Base-by-base conservation (phyloP, 2,888 invertebrate species). In the Dioctria rufipes region DNA sequence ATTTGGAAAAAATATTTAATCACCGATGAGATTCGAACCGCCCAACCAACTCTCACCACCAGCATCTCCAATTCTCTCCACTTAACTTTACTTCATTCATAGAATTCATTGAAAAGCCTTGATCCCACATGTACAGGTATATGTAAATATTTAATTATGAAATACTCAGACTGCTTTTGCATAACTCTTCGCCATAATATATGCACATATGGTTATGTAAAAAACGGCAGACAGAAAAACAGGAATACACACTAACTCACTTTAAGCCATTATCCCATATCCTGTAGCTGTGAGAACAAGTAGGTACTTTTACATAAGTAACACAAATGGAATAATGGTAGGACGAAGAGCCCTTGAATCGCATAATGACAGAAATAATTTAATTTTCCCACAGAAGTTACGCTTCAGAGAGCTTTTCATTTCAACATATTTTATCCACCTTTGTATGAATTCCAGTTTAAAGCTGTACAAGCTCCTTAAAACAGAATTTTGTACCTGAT, bases 341-440 rank as follows among this genome's bases (percentile, higher is more conserved):
- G 25, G 25, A 25, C 25, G n/a, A 25, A 60, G 60, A n/a, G 13
- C 60, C n/a, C 60, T 60, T 13, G 60, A 60, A 60, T 60, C n/a
- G 13, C n/a, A 60, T 60, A 60, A 60, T 60, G 60, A 60, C 60
- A 25, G 60, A 4, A 11, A 60, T 60, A 60, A 60, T 60, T 60
- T 60, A 60, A 60, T 60, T 60, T 60, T 60, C 60, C 60, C 60
- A 5, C 25, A 25, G 8, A n/a, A 60, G 60, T 60, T 60, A 60
- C 60, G 60, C 4, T 60, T n/a, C 13, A 60, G 25, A 25, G 25
- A 25, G 60, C 60, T 25, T 60, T 60, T 13, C 60, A 60, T 60
- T 60, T 60, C 13, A 8, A 8, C 60, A 60, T 60, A 60, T 60
- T 60, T 60, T 60, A 60, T 60, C 60, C 25, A 5, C 11, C n/a